Conservation (phyloP, 2,888 invertebrate genomes). For the Pammene aurita region DNA sequence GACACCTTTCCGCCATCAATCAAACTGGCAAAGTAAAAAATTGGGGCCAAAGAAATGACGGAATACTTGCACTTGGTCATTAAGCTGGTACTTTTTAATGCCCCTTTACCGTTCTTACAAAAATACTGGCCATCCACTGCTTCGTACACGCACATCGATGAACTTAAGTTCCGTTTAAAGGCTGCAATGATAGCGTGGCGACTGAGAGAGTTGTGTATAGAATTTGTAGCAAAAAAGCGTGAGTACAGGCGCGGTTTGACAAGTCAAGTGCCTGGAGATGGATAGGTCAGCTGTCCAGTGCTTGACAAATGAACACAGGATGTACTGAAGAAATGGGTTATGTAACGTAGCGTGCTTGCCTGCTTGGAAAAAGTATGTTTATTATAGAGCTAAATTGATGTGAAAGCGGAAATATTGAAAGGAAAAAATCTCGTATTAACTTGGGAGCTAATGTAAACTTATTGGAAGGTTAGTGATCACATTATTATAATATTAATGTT, state of each 20-base stretch:
- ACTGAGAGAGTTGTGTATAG: constrained; percentile 20
- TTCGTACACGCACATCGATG: neutral
- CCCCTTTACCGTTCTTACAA: neutral
- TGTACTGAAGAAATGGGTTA: constrained; percentile 47
- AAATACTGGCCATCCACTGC: neutral
- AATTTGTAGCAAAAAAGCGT: constrained; percentile 35
- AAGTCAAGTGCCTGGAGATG: constrained; percentile 57
- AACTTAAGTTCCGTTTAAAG: neutral
- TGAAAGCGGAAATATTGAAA: neutral
- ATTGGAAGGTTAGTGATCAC: too few relatives aligned
- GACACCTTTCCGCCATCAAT: constrained; percentile 66
- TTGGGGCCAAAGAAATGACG: constrained; percentile 52
- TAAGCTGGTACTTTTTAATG: constrained; percentile 47
- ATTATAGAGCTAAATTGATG: neutral
- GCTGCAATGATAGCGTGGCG: constrained; percentile 9
- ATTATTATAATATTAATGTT: too few relatives aligned
- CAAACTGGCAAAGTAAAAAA: constrained; percentile 61
- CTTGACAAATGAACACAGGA: constrained; percentile 50
- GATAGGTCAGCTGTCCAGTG: constrained; percentile 50
- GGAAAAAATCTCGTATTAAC: too few relatives aligned
- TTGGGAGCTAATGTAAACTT: neutral
- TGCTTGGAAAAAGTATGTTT: constrained; percentile 27
- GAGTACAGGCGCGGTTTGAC: constrained; percentile 49
- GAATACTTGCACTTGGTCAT: constrained; percentile 48
- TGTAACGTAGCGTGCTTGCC: constrained; percentile 42